phyloP scores from a whole-genome alignment of 2,888 invertebrate genomes.

The Conistra vaccinii region DNA sequence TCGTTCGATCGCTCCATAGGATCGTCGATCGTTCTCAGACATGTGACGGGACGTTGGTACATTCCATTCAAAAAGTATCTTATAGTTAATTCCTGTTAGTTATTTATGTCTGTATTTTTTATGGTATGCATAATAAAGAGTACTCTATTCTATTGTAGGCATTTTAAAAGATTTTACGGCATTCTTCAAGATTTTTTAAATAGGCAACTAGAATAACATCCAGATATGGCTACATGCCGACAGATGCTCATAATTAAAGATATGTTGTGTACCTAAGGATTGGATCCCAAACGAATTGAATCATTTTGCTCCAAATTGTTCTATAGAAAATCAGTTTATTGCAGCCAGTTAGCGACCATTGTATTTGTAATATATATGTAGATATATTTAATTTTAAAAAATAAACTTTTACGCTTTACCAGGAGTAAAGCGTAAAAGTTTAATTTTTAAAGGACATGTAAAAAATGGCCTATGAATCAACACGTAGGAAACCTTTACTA shows the following conservation, averaged over 20 bases:
- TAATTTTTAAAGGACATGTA: no score
- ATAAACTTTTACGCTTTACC: background rate
- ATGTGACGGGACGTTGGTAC: slow-evolving; percentile 42
- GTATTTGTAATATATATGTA: background rate
- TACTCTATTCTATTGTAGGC: background rate
- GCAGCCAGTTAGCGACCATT: background rate
- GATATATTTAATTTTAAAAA: slow-evolving; percentile 2
- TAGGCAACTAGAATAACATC: background rate
- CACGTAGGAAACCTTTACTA: no score
- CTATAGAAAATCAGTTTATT: background rate
- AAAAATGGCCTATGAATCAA: no score
- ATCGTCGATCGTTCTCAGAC: slow-evolving; percentile 67
- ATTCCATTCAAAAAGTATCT: slow-evolving; percentile 41
- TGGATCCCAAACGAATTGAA: background rate
- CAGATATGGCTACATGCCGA: background rate
- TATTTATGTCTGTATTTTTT: background rate
- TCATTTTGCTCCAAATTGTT: background rate
- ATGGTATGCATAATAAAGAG: background rate
- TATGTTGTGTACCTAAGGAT: background rate
- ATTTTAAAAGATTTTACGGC: background rate
- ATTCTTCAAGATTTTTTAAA: slow-evolving; percentile 2
- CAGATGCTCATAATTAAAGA: background rate
- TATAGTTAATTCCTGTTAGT: slow-evolving; percentile 2
- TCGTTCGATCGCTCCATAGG: slow-evolving; percentile 71
- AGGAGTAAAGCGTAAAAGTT: no score